Base-by-base conservation (phyloP, 2,888 invertebrate genomes). In the Aspidiotus rigidus region DNA sequence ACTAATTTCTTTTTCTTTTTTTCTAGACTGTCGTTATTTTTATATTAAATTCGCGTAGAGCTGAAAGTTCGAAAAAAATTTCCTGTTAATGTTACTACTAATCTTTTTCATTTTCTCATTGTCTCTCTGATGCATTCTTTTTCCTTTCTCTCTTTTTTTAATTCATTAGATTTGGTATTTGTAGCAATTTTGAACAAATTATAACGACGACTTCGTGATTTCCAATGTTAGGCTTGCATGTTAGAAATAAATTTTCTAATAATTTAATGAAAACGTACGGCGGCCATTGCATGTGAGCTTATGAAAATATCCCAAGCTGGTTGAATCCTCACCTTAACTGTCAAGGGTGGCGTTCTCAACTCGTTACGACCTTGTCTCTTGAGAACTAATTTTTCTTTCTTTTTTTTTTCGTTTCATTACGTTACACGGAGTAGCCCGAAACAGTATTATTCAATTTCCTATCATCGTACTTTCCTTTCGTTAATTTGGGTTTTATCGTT, bases 401-500 rank as follows among this genome's bases (percentile, higher is more conserved):
- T 5, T 28, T 28, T 28, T 28, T 5, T 28, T 28, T 28, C 28
- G 2, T 28, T 28, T 28, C 28, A 28, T 28, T 28, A 28, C 28
- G 28, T 28, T 28, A 28, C 5, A 28, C 28, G 28, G 28, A 28
- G 28, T 28, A 28, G 28, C 5, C 28, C 5, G 28, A 28, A 28
- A 28, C 28, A 28, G 28, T 28, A 28, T 28, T 28, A 28, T 28
- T 28, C 28, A 28, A 28, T 28, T 28, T 28, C 28, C 28, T 28
- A 28, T 28, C 28, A 28, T 28, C 28, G 28, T 28, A 3, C 2
- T 28, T 28, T n/a, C n/a, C n/a, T n/a, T n/a, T n/a, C 5, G 28
- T 5, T 28, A 28, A 28, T 28, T 28, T 28, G 1, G 28, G 28
- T 28, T 5, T 28, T 5, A 28, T 54, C 13, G 10, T 66, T 81